Evolutionary conservation across 2,888 invertebrate species (phyloP), one percentile per base, ranked within the genome.

Genomic region (Synergus laeviventris): DNA sequence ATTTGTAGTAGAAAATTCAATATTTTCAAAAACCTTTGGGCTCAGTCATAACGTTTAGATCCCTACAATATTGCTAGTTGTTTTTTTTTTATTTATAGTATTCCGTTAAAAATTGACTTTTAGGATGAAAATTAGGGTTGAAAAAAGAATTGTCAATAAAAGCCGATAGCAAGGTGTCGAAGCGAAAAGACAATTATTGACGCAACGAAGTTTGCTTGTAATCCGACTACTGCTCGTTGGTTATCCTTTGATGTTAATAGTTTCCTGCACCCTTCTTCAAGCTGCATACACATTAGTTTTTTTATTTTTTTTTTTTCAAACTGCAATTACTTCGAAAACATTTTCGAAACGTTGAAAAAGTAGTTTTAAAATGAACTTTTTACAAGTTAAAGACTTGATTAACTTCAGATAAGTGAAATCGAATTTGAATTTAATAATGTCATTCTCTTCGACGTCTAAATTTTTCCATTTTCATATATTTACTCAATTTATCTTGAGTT

Each of bases 121-220:
- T 31, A 31, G 31, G 31, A 1, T 31, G 31, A 31, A 31, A 31
- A 11, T 1, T 9, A 4, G 60, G 7, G 24, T 3, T 11, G 38
- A 38, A 62, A 18, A 62, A 38, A n/a, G 62, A 62, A 62, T 62
- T 39, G 18, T 39, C 62, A 62, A 38, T 62, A 18, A 62, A 18
- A 18, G 62, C 18, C 38, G 61, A 36, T 61, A 31, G 31, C 9
- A 62, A 62, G 36, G 9, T 36, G 38, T 38, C n/a, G 16, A 38
- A 24, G 24, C 24, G 60, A 60, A 60, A 14, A 60, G 24, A 21
- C 59, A 59, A 59, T 59, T 59, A 59, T 59, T 59, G 59, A 24
- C 7, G 21, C 31, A 31, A 31, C 31, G 31, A 31, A 5, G 31
- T 31, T 31, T 31, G 31, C 31, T 31, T 31, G 31, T 60, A 60